phyloP scores from a whole-genome alignment of 1,140 invertebrate genomes.

The Drosophila teissieri region DNA sequence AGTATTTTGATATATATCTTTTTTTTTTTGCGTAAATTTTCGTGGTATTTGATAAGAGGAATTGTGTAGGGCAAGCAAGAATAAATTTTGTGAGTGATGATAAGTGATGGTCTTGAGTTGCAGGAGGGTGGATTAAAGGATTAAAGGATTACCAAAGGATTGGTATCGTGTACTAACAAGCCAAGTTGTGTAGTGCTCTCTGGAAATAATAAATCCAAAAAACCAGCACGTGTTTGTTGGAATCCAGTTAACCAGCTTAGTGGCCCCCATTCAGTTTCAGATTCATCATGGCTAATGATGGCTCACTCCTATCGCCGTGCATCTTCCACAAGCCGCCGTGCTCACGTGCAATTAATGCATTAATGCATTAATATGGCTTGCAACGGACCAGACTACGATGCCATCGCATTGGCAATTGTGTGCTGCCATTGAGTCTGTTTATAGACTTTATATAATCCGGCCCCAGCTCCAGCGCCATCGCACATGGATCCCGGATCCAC shows the following conservation, averaged over 20 bases:
- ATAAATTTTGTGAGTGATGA: constrained; percentile 8
- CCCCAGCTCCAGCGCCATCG: background rate
- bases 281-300: background rate
- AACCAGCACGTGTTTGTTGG: too few species aligned
- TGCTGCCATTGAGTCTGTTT: constrained; percentile 15
- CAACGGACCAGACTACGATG: background rate
- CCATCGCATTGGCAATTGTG: background rate
- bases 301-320: background rate
- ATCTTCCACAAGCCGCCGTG: background rate
- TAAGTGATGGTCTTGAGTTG: background rate
- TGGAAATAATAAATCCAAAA: too few species aligned
- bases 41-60: constrained; percentile 1
- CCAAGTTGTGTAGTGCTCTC: too few species aligned
- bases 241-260: background rate
- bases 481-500: background rate
- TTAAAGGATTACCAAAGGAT: too few species aligned
- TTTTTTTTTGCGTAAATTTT: constrained; percentile 24
- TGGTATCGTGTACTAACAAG: too few species aligned
- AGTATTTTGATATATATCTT: background rate
- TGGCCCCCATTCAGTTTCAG: background rate
- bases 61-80: constrained; percentile 6
- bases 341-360: constrained; percentile 8
- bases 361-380: too few species aligned
- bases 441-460: constrained; percentile 16
- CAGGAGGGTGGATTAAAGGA: too few species aligned